Evolutionary conservation across 2,113 vertebrate species (phyloP).

Genomic region (Hydrochoerus hydrochaeris): DNA sequence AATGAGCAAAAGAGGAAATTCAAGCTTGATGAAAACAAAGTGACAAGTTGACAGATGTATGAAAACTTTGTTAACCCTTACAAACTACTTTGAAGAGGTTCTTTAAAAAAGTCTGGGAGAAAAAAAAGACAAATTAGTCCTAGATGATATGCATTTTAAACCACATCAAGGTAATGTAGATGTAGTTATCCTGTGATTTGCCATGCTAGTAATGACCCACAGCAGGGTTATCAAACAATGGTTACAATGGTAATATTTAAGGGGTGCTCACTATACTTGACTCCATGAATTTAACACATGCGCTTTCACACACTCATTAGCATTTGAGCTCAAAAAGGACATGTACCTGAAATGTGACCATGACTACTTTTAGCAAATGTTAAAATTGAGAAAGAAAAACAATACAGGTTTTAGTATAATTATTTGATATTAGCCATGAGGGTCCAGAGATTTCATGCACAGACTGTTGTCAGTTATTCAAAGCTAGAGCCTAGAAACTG

Average conservation of each 20-base stretch:
- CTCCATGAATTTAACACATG: background rate
- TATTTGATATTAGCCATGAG: background rate
- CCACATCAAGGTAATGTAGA: background rate
- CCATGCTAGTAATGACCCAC: background rate
- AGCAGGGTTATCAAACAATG: background rate
- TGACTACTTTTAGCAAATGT: background rate
- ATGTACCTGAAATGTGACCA: background rate
- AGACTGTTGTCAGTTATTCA: background rate
- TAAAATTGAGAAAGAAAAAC: background rate
- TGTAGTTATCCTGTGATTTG: background rate
- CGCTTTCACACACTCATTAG: background rate
- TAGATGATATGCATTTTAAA: background rate
- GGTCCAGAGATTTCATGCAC: background rate
- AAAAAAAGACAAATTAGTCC: background rate
- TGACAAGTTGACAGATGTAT: constrained; percentile 6
- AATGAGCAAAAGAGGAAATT: constrained; percentile 6
- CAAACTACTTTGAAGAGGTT: constrained; percentile 34
- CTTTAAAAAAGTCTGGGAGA: background rate
- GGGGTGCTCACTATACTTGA: background rate
- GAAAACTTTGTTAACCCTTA: constrained; percentile 4
- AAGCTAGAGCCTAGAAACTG: background rate
- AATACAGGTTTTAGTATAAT: background rate
- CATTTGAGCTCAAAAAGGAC: background rate
- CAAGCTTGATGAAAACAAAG: constrained; percentile 30
- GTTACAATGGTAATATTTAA: background rate